Evolutionary conservation across 2,113 vertebrate genomes (phyloP).

Genomic region (Himantopus leucocephalus): DNA sequence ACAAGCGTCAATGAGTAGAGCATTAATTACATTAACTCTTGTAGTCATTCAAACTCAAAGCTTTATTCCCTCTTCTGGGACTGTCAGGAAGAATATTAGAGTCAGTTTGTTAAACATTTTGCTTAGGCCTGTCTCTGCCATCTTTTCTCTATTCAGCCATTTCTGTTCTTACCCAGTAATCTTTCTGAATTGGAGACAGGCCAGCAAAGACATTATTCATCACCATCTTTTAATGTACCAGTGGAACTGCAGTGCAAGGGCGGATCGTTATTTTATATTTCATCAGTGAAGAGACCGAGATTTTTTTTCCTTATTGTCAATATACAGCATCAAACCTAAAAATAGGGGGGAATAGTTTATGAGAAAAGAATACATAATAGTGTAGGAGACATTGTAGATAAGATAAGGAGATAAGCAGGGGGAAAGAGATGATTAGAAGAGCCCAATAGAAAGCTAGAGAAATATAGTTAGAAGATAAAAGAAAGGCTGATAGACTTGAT

Average conservation of each 20-base stretch:
- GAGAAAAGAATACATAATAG: neutral
- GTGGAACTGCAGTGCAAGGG: neutral
- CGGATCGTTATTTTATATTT: neutral
- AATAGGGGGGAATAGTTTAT: neutral
- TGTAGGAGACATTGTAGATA: neutral
- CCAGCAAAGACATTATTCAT: neutral
- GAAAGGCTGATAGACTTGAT: neutral
- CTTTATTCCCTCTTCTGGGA: neutral
- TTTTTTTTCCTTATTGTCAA: neutral
- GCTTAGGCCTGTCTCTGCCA: neutral
- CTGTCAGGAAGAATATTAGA: slow-evolving; percentile 8
- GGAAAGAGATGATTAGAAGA: neutral
- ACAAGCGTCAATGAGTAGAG: neutral
- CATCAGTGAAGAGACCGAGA: neutral
- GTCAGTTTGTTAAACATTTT: neutral
- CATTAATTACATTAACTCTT: slow-evolving; percentile 30
- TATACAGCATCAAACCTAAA: neutral
- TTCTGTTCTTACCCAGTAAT: neutral
- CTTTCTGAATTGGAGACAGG: neutral
- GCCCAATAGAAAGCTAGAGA: neutral
- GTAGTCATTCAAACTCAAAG: neutral
- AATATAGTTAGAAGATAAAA: neutral
- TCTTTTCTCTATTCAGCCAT: neutral
- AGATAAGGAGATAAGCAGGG: neutral
- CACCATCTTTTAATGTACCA: neutral